These are phyloP conservation scores for Mormyrops attenuatus DNA, from an alignment of 2,797 vertebrate species.

Conservation along the genomic window DNA sequence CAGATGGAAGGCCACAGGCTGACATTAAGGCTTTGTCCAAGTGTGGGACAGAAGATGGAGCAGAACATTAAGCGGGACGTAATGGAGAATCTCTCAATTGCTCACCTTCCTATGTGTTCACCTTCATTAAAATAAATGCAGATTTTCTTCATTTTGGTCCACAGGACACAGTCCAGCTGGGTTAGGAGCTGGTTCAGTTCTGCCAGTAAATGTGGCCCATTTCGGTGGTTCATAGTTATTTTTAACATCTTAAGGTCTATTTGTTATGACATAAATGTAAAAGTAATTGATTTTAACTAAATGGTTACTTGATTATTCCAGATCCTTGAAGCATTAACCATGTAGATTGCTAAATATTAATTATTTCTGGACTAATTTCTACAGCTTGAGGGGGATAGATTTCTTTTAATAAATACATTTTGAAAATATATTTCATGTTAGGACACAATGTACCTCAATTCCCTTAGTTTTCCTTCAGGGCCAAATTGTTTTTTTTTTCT, in stretches of 20 bases:
- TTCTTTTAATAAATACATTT: not conserved
- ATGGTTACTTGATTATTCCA: not conserved
- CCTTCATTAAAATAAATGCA: not conserved
- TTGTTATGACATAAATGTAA: not conserved
- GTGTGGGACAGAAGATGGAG: not conserved
- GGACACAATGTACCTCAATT: not conserved
- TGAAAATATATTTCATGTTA: not conserved
- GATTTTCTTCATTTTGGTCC: not conserved
- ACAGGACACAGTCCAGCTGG: not conserved
- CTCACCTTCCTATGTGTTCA: not conserved
- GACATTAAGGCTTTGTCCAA: not conserved
- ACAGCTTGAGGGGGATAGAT: slow-evolving; percentile 18
- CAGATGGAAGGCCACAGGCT: not conserved
- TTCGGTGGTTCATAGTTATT: not conserved
- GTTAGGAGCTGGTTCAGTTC: not conserved
- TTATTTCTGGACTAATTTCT: not conserved
- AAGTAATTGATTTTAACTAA: not conserved
- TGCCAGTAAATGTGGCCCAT: not conserved
- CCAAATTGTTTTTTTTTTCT: not conserved
- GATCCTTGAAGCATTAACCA: not conserved
- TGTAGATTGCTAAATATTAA: slow-evolving; percentile 2
- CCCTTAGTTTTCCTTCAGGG: not conserved
- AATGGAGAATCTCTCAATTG: not conserved
- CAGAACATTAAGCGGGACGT: not conserved
- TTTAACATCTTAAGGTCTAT: not conserved